Base-by-base conservation (phyloP, 2,113 vertebrate species). In the Anhinga anhinga region DNA sequence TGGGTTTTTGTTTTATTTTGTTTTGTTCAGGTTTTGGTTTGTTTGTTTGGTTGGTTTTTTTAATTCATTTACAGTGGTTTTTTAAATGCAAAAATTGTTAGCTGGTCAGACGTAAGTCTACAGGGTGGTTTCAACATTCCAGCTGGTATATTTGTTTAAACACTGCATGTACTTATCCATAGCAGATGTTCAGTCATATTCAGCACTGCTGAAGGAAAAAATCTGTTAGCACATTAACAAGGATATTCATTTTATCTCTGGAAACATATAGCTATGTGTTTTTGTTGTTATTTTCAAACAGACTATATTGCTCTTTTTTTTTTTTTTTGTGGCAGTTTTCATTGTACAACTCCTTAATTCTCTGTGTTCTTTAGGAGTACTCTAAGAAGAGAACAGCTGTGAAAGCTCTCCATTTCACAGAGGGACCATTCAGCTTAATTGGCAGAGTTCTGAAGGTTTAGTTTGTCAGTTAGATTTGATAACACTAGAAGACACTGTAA, bases 171-270 rank as follows among this genome's bases (percentile, higher is more conserved):
- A 18, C 44, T 88, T 83, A 34, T 40, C n/a, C 17, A 20, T 18
- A 91, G 32, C 30, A 86, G 16, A 61, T 47, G 2, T 42, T 83
- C 40, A 83, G 26, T 65, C 62, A 42, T 16, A 83, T 63, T 80
- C 45, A 83, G 6, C 26, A 49, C 3, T 50, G 13, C 13, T n/a
- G 8, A 7, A 87, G 32, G 42, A 71, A 73, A 76, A 67, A 5
- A 52, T 11, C 15, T 56, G 9, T 26, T 52, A 82, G 4, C 12
- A 42, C 2, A 2, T n/a, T 72, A 72, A 40, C 0, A 1, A 78
- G 7, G 2, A 76, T 67, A 67, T 42, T 66, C 2, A 40, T 38
- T 36, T 91, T 73, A 15, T 27, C 19, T 65, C 27, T 21, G 23
- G 18, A 69, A 83, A 63, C 2, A 14, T 29, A 38, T 9, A 69